Percentiles rank a stretch among this genome's conserved stretches.
phyloP scores from a whole-genome alignment of 2,888 invertebrate species.

The Drosophila meridiana region DNA sequence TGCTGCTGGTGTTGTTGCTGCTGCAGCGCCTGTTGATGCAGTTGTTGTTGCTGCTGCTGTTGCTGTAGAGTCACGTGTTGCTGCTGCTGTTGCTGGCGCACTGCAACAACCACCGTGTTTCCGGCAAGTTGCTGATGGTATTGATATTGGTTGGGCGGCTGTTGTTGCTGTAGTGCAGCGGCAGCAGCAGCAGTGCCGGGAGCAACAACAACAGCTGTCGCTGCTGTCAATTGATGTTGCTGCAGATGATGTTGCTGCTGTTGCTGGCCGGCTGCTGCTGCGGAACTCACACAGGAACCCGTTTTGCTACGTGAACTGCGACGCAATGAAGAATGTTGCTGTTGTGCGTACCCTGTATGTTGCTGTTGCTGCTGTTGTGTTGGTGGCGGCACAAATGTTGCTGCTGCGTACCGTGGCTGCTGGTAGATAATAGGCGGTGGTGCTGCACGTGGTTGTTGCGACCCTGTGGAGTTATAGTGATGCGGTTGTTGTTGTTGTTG shows the following conservation, averaged over 20 bases:
- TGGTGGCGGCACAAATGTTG: constrained; percentile 62
- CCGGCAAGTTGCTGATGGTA: constrained; percentile 67
- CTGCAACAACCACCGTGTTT: constrained; percentile 74
- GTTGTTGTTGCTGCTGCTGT: constrained; percentile 71
- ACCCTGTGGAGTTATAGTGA: constrained; percentile 83
- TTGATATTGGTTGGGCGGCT: constrained; percentile 72
- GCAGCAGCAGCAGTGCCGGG: constrained; percentile 57
- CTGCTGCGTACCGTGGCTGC: constrained; percentile 55
- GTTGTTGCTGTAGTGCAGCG: constrained; percentile 54
- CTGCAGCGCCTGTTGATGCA: constrained; percentile 63
- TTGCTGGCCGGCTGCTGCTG: constrained; percentile 82
- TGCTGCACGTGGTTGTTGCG: constrained; percentile 59
- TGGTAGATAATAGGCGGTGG: constrained; percentile 70
- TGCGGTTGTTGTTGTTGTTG: constrained; percentile 60
- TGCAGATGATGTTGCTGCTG: constrained; percentile 67
- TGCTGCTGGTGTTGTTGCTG: constrained; percentile 56
- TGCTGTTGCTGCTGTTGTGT: constrained; percentile 31
- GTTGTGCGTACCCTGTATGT: constrained; percentile 58
- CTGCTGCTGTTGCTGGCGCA: constrained; percentile 70
- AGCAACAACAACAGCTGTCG: constrained; percentile 63
- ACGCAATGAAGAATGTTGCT: constrained; percentile 82
- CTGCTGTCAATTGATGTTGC: constrained; percentile 56
- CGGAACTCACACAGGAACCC: constrained; percentile 85
- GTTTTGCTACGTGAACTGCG: constrained; percentile 85
- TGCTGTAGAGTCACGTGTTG: constrained; percentile 83